Conservation (phyloP, 2,888 invertebrate species). For the Altica lythri region DNA sequence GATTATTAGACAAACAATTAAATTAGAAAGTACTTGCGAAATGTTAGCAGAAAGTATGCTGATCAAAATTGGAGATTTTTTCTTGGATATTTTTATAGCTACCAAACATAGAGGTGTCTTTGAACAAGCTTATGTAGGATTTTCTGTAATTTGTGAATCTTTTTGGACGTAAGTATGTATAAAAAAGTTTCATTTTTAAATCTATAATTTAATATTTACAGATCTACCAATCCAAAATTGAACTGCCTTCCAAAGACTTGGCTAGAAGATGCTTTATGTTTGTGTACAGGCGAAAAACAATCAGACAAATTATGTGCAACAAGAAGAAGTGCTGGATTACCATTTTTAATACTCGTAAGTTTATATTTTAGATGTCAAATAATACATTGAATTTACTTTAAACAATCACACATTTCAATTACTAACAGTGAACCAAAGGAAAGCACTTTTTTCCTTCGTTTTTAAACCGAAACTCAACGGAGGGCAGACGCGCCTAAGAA, state of each 20-base stretch:
- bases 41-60: slow-evolving; percentile 61
- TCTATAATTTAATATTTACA: slow-evolving; percentile 16
- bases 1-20: slow-evolving; percentile 52
- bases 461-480: too few species aligned
- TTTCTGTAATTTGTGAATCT: slow-evolving; percentile 73
- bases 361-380: not conserved
- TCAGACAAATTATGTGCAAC: slow-evolving; percentile 74
- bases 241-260: slow-evolving; percentile 68
- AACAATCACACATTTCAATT: too few species aligned
- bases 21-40: slow-evolving; percentile 44
- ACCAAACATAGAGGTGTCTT: slow-evolving; percentile 97
- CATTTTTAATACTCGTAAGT: slow-evolving; percentile 82
- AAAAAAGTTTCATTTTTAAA: not conserved
- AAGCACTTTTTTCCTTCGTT: too few species aligned
- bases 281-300: slow-evolving; percentile 60
- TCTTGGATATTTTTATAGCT: slow-evolving; percentile 68
- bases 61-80: slow-evolving; percentile 67
- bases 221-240: slow-evolving; percentile 48
- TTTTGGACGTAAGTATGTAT: slow-evolving; percentile 63
- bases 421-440: too few species aligned
- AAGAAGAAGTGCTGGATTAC: slow-evolving; percentile 90
- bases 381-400: too few species aligned
- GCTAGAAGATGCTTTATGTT: slow-evolving; percentile 64
- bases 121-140: slow-evolving; percentile 92
- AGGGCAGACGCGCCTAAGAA: too few species aligned